phyloP scores from a whole-genome alignment of 2,113 vertebrate genomes.

The Tyto alba region DNA sequence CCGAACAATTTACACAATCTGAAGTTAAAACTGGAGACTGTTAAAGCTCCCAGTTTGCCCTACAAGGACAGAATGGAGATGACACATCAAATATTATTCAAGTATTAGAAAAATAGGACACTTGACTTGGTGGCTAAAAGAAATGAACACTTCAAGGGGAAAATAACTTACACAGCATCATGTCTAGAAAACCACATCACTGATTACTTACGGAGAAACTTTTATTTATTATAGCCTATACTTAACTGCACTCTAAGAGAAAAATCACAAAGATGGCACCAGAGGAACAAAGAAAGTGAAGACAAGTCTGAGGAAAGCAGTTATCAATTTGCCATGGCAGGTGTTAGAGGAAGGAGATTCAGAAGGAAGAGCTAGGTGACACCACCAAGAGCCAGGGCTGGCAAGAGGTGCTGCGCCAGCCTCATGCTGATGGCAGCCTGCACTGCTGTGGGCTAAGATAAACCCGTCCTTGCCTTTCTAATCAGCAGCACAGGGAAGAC shows the following conservation, averaged over 20 bases:
- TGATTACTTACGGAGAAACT: neutral
- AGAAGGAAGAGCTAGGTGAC: neutral
- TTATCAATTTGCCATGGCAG: neutral
- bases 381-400: accelerated
- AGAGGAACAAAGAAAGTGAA: neutral
- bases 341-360: neutral
- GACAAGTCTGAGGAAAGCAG: neutral
- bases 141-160: neutral
- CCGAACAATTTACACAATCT: neutral
- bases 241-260: neutral
- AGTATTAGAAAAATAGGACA: neutral
- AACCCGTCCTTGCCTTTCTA: neutral
- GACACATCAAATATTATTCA: neutral
- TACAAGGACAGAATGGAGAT: neutral
- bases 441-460: neutral
- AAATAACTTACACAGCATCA: neutral
- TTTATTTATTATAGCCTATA: neutral
- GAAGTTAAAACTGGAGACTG: neutral
- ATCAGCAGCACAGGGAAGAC: neutral
- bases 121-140: neutral
- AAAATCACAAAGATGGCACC: neutral
- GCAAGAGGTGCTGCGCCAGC: neutral
- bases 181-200: neutral
- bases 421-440: neutral
- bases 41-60: neutral